Evolutionary conservation across 2,888 invertebrate genomes (phyloP), one percentile per base, ranked within the genome.

Genomic region (Tipula unca): DNA sequence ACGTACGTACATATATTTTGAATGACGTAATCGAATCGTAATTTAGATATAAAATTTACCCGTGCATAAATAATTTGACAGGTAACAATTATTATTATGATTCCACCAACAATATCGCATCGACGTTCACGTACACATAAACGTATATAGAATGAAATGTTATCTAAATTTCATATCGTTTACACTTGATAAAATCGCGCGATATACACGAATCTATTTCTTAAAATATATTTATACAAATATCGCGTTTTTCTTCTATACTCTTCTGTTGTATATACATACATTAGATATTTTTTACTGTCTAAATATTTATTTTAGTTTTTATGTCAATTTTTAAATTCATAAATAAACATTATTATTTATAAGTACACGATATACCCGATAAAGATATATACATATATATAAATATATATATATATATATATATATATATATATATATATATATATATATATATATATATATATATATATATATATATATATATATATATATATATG

Each of bases 311-410:
- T 69, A 69, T 69, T 69, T 69, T 69, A 69, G 69, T 20, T 25
- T 69, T 69, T 69, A 69, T 69, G 69, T 69, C 69, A 69, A 69
- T 69, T 69, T 69, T 69, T 25, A 69, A 69, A 69, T 69, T 69
- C 69, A 69, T 69, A 69, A 69, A 69, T 69, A 69, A 69, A 69
- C 69, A 69, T 25, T 69, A 69, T 69, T 69, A 69, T 25, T 69
- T 69, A 25, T 69, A 69, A 69, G 69, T 69, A 69, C 25, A 69
- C 20, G 48, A 48, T 48, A 48, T 20, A 20, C 17, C 17, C 48
- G 48, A 48, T 48, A 17, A 17, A 20, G 48, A 48, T 17, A 48
- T 39, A 1, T 39, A 13, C n/a, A n/a, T 39, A 10, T 39, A 39
- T 39, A 10, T 10, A 13, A 39, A 13, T 39, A 13, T 10, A 10